A percentile compares a stretch with the other conserved stretches of the same genome.
Evolutionary conservation across 2,888 invertebrate species (phyloP).

Genomic region (Matsumyia berberina): DNA sequence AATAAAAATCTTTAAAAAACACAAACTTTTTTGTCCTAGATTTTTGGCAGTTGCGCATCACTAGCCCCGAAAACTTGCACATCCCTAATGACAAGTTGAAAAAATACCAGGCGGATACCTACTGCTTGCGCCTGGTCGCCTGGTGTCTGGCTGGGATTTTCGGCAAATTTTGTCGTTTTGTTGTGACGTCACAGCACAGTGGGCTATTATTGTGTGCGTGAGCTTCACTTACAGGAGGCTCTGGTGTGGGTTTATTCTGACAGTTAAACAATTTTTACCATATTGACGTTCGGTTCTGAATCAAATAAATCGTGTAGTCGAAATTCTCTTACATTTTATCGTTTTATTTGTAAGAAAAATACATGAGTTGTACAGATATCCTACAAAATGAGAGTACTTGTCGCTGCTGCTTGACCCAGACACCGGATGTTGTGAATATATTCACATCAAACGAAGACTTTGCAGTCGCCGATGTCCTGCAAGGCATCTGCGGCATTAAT

Average conservation of each 20-base stretch:
- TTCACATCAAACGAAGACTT: neutral
- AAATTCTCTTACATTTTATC: neutral
- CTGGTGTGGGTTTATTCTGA: neutral
- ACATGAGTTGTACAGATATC: conserved; percentile 9
- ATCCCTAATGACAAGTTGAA: conserved; percentile 2
- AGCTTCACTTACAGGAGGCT: no score
- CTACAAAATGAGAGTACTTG: conserved; percentile 4
- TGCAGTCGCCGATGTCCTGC: neutral
- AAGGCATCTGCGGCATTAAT: conserved; percentile 37
- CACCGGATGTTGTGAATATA: neutral
- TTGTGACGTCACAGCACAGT: no score
- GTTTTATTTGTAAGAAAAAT: neutral
- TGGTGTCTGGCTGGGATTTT: conserved; percentile 8
- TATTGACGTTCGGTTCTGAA: neutral
- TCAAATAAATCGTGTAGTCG: neutral
- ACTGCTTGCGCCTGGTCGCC: conserved; percentile 10
- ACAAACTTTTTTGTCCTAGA: conserved; percentile 22
- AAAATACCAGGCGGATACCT: neutral
- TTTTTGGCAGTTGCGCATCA: neutral
- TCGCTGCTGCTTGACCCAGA: conserved; percentile 41
- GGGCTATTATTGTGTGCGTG: no score
- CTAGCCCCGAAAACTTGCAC: neutral
- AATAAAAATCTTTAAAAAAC: neutral
- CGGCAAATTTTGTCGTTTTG: neutral
- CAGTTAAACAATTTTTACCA: no score